Base-by-base conservation (phyloP, 2,888 invertebrate genomes). In the Leucoma salicis region DNA sequence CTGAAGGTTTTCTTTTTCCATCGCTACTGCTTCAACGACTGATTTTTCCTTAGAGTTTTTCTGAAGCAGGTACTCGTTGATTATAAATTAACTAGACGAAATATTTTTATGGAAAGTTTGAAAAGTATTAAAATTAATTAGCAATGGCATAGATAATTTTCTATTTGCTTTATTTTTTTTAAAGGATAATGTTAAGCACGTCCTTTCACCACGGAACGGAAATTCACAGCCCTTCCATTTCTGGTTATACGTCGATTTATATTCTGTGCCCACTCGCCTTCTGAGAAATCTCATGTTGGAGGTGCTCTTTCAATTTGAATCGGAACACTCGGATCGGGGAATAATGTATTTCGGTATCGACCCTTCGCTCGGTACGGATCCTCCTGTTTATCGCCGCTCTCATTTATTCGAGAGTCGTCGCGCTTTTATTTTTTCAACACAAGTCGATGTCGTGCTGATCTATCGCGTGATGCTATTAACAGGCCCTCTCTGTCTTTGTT, bases 271-370 rank as follows among this genome's bases (percentile, higher is more conserved):
- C 85, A 87, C 86, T 87, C 87, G 84, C 86, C 83, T 87, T 76
- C 88, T 83, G 82, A 88, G 86, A 87, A 88, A 89, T 89, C 88
- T 89, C 85, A 84, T 87, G 89, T 88, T 83, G 84, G 82, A 85
- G 87, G 87, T 87, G 89, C 89, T 89, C 89, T 89, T 89, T 89
- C 89, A 88, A 89, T 89, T 89, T 89, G 88, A 89, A 89, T 87
- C 88, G 88, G 87, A 88, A 88, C 88, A 86, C 86, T 88, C 82
- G 83, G 85, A 85, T 87, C 88, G 87, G 85, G 82, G 85, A 86
- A 87, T 89, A 89, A 89, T 87, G 88, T 88, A 89, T 89, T 86
- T 87, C 83, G 88, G 81, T 88, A 89, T 87, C 86, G 88, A 87
- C 87, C 88, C 86, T 82, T 82, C 76, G 79, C 68, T 78, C 70